Evolutionary conservation across 2,888 invertebrate species (phyloP), one percentile per base, ranked within the genome.

Genomic region (Oeneis ivallda): DNA sequence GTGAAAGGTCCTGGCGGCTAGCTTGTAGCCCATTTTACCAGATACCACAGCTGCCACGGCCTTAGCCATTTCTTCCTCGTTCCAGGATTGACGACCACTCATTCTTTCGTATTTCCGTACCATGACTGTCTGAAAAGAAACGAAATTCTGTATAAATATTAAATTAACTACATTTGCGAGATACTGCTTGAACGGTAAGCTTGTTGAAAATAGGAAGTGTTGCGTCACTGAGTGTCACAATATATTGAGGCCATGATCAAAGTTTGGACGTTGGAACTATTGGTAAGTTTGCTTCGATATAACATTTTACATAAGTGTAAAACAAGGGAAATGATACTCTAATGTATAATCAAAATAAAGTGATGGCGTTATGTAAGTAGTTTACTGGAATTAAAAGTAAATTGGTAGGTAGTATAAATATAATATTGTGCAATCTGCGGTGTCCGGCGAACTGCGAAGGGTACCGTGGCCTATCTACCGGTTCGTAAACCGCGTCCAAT

Each of bases 21-120:
- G 79, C 72, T 92, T 92, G 82, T 92, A 92, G 41, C 92, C 92
- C 92, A 92, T 92, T 79, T 92, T 91, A 70, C 92, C 92, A 56
- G 90, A 89, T 9, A 92, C 89, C 26, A 92, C 92, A 62, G 92
- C 91, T 26, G 86, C 89, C n/a, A 92, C 92, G 17, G 92, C 92
- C 73, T 83, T 86, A 58, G 92, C 90, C 92, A 92, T 92, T 66
- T 92, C 92, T 70, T 89, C 89, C 73, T 92, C 92, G 71, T 82
- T 92, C 92, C 92, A 92, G 69, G 90, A 87, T 83, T 91, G 92
- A 69, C 92, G 87, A 68, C 92, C 92, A 74, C 90, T 91, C 85
- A 91, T 87, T 77, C 92, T 89, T 77, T 92, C 92, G 86, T 92
- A 92, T 81, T 89, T 90, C 73, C 92, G 84, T 76, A 92, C 92